Base-by-base conservation (phyloP, 2,797 vertebrate genomes). In the Toxotes lorentzi region DNA sequence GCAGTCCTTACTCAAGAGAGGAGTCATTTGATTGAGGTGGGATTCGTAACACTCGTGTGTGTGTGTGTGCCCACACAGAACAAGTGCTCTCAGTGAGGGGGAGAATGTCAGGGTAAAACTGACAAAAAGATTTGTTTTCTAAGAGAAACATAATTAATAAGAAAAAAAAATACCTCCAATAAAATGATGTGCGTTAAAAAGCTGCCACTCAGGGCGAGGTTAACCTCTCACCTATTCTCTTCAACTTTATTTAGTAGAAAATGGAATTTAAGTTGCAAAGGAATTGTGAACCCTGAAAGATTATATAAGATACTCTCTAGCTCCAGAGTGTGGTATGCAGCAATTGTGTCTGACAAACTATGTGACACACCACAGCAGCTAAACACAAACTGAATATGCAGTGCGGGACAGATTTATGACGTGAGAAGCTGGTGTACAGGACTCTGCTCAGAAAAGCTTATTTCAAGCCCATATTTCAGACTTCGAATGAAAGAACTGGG, bases 31-130 rank as follows among this genome's bases (percentile, higher is more conserved):
- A 79, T 71, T 79, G 73, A 76, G 72, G 61, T 61, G 54, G 51
- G 45, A 75, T 83, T 85, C 16, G 1, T 58, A 84, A 51, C 71
- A 6, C 40, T 16, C 47, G 17, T 23, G 14, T 47, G 30, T 56
- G 23, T 50, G 65, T 72, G 61, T 48, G 45, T 30, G 41, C 45
- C 32, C 23, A 82, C 64, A 30, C 9, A 10, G 63, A 76, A 70
- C 34, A 61, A 76, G 80, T 58, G 71, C 65, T 78, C 67, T 74
- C n/a, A 57, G 50, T 1, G 2, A 72, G 32, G 57, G 21, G 38
- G 27, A 72, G 21, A 68, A 86, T 88, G 81, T 89, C 87, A 89
- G 74, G 80, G 81, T 84, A 48, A 88, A 83, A 73, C 48, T 43
- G n/a, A 73, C 41, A 73, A 72, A 73, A 72, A 64, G 59, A 71